Evolutionary conservation across 2,113 vertebrate genomes (phyloP).

Genomic region (Melanostigma gelatinosum): DNA sequence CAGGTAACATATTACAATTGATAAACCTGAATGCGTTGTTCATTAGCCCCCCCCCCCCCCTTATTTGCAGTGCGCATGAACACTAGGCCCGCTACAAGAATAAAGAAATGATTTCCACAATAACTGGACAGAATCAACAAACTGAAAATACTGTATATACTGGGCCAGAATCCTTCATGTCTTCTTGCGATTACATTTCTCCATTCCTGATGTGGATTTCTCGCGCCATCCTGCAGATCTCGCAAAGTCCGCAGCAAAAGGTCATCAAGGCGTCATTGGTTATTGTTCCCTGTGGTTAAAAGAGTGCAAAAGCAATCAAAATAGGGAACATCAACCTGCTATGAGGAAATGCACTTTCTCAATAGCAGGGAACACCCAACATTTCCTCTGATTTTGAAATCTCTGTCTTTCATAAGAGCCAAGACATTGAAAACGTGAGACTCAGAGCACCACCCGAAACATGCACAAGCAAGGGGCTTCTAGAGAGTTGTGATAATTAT

Average conservation of each 20-base stretch:
- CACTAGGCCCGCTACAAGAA: not conserved
- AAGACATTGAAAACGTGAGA: not conserved
- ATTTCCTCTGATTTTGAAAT: slow-evolving; percentile 31
- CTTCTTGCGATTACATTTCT: slow-evolving; percentile 63
- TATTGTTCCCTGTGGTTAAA: slow-evolving; percentile 81
- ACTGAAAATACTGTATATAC: not conserved
- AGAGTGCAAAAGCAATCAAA: slow-evolving; percentile 21
- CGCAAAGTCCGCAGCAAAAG: slow-evolving; percentile 81
- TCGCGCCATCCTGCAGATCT: slow-evolving; percentile 85
- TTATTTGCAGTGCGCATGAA: not conserved
- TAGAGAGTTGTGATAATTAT: not conserved
- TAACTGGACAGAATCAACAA: not conserved
- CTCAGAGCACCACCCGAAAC: not conserved
- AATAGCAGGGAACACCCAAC: slow-evolving; percentile 15
- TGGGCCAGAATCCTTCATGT: not conserved
- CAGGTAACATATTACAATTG: not conserved
- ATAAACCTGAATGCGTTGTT: slow-evolving; percentile 17
- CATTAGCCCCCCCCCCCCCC: not conserved
- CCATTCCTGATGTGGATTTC: slow-evolving; percentile 85
- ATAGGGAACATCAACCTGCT: not conserved
- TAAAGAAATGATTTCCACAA: not conserved
- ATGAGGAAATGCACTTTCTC: slow-evolving; percentile 36
- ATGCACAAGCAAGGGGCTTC: no score
- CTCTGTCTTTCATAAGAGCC: slow-evolving; percentile 41
- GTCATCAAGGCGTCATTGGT: slow-evolving; percentile 83